Base-by-base conservation (phyloP, 2,797 vertebrate species). In the Harpagifer antarcticus region DNA sequence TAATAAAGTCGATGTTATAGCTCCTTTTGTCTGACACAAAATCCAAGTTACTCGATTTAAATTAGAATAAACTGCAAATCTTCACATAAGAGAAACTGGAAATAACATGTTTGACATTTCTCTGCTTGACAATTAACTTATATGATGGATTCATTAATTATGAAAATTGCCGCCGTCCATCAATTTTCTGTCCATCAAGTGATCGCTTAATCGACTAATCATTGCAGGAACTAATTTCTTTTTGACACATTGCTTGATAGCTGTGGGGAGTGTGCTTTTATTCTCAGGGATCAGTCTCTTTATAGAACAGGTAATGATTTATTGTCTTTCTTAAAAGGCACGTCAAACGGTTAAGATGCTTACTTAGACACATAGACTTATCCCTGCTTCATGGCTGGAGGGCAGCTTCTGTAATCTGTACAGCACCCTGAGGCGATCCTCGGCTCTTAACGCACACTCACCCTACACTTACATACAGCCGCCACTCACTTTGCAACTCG, bases 401-500 rank as follows among this genome's bases (percentile, higher is more conserved):
- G 78, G 77, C 78, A 76, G 68, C 59, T 68, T 67, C 67, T 83
- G 69, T 82, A 70, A 86, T 82, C 77, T n/a, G 20, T 31, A 64
- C 72, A 66, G 61, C 67, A 65, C 54, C 88, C 83, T 1, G 47
- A 78, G 84, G 89, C 67, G 9, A 72, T 78, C 57, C 72, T 57
- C 37, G 20, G 43, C 55, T 76, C 71, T 61, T 40, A 11, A 33
- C 6, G 27, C 60, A 56, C 47, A 44, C 48, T 68, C 79, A 43
- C 33, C 58, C 54, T 59, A 48, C 43, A 56, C 75, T 70, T 82
- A 73, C 81, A 74, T 58, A 62, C 55, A 76, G 63, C 68, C 10
- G 37, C 15, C 57, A 45, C 76, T 72, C 81, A 70, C 68, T 5
- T 76, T 73, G 63, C 74, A 72, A 88, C 85, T 84, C 87, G 88